A percentile compares a stretch with the other conserved stretches of the same genome.
Conservation (phyloP, 2,113 vertebrate genomes). For the Irena cyanogastra region DNA sequence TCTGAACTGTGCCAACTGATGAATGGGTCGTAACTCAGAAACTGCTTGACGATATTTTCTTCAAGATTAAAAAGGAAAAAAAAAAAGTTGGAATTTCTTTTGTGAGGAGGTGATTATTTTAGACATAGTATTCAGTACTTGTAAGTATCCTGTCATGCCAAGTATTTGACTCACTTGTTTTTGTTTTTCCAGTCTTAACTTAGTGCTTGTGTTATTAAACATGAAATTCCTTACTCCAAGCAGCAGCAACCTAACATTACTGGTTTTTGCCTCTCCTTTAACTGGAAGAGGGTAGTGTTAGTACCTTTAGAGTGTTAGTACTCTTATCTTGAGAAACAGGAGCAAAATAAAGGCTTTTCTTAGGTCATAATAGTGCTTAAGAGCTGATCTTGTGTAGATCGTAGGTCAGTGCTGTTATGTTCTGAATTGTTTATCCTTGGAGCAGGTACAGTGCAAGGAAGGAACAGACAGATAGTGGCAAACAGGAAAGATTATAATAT, state of each 20-base stretch:
- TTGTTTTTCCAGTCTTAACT: constrained; percentile 9
- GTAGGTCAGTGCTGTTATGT: neutral
- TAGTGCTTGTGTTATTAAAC: neutral
- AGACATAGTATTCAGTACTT: neutral
- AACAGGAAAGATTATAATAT: neutral
- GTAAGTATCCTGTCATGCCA: neutral
- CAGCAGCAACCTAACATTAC: neutral
- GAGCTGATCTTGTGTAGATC: neutral
- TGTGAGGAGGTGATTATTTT: neutral
- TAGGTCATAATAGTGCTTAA: neutral
- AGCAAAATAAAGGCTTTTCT: neutral
- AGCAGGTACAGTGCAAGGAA: neutral
- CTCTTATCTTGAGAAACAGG: neutral
- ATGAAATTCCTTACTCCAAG: neutral
- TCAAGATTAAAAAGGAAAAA: neutral
- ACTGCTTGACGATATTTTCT: neutral
- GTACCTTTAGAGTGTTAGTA: neutral
- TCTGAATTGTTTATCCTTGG: neutral
- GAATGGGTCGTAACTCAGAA: neutral
- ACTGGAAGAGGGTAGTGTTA: neutral
- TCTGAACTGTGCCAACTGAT: neutral
- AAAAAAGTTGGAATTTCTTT: neutral
- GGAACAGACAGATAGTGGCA: neutral
- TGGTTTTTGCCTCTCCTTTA: neutral
- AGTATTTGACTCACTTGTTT: constrained; percentile 28